Evolutionary conservation across 2,797 vertebrate species (phyloP), one percentile per base, ranked within the genome.

Genomic region (Adrianichthys oophorus): DNA sequence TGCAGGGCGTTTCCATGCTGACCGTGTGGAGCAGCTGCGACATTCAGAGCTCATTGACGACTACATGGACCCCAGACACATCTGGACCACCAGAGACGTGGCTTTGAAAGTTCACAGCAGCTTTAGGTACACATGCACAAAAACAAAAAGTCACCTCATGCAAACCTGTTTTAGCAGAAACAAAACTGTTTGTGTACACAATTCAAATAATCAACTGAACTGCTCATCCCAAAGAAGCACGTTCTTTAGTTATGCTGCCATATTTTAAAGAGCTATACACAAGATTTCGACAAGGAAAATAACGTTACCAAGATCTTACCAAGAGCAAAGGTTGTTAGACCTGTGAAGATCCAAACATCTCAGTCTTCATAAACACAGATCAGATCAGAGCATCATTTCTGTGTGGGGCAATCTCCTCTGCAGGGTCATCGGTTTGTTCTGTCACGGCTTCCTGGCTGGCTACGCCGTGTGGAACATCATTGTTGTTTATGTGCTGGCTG

Each of bases 401-500:
- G 26, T 24, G 32, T 15, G 32, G 32, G 24, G 18, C 29, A 40
- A 0, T 65, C 15, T 7, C 7, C 43, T 37, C 18, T 65, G 29
- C 66, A 87, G 86, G 75, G 80, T 82, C 13, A 49, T 88, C 0
- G 86, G 87, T 0, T 73, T 88, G n/a, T 88, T 90, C 74, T 86
- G 68, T 54, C 84, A 87, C 1, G 97, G 97, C 1, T 96, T 99
- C 80, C 88, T 99, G 83, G 95, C 96, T 0, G 97, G 97, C 2
- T 98, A 92, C 43, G 91, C 95, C 0, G 90, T 96, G 45, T 99
- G 97, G 96, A 98, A 98, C 82, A 87, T 94, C 41, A 87, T 93
- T 2, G 89, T 97, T 21, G 92, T 99, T 76, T 98, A 97, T 8
- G 76, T 94, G 59, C 73, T 98, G 76, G 93, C 93, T 1, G 96